A percentile compares a stretch with the other conserved stretches of the same genome.
These are phyloP conservation scores for Erythrolamprus reginae DNA, from an alignment of 2,113 vertebrate genomes.

Conservation along the genomic window DNA sequence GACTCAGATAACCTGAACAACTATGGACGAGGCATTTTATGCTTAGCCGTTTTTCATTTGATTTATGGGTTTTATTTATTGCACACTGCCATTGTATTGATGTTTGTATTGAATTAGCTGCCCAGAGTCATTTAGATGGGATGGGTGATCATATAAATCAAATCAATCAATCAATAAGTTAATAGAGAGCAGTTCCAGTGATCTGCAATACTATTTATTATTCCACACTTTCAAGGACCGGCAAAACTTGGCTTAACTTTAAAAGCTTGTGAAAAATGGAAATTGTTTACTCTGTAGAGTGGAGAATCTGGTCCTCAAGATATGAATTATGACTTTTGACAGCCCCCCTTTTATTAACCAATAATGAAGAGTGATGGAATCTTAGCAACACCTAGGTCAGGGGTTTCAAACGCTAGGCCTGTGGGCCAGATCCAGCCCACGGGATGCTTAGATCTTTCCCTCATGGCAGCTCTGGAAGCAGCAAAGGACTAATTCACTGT, in stretches of 20 bases:
- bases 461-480: no score
- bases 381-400: not conserved
- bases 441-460: no score
- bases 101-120: not conserved
- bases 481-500: fast-evolving
- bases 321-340: not conserved
- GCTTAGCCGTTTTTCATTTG: not conserved
- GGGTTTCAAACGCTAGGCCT: no score
- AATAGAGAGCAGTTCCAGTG: not conserved
- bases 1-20: not conserved
- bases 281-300: not conserved
- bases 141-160: not conserved
- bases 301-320: not conserved
- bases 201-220: not conserved
- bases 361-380: not conserved
- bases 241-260: not conserved
- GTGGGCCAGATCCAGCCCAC: no score
- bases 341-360: not conserved
- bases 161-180: not conserved
- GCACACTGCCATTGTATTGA: not conserved
- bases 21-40: not conserved
- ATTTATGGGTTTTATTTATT: not conserved
- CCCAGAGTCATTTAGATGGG: not conserved
- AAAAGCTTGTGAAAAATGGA: not conserved
- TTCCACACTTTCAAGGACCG: not conserved